Conservation (phyloP, 2,888 invertebrate genomes). For the Epistrophe eligans region DNA sequence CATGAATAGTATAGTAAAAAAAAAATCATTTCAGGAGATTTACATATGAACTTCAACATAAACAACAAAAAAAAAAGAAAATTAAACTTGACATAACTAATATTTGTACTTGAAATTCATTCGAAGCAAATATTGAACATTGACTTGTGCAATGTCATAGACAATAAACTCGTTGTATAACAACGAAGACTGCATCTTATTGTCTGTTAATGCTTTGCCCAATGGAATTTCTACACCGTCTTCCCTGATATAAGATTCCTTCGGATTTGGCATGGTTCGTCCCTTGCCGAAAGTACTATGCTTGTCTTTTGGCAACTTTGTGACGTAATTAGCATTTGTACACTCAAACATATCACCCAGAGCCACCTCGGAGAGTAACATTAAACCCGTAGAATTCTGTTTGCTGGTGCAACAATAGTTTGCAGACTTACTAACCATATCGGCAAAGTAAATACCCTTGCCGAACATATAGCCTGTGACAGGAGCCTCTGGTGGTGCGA, state of each 20-base stretch:
- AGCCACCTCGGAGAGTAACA: slow-evolving; percentile 97
- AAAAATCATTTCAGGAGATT: background rate
- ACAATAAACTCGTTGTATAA: slow-evolving; percentile 99
- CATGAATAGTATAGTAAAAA: background rate
- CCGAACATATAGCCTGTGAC: slow-evolving; percentile 99
- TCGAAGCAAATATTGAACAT: slow-evolving; percentile 94
- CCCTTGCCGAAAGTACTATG: slow-evolving; percentile 96
- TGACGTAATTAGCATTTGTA: slow-evolving; percentile 88
- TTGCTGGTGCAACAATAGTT: slow-evolving; percentile 95
- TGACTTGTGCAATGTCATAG: slow-evolving; percentile 97
- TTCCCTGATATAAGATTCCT: slow-evolving; percentile 84
- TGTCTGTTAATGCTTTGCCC: slow-evolving; percentile 86
- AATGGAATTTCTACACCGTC: slow-evolving; percentile 92
- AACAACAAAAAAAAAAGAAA: slow-evolving; percentile 18
- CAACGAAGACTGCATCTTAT: slow-evolving; percentile 85
- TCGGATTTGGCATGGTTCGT: slow-evolving; percentile 92
- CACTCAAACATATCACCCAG: slow-evolving; percentile 96
- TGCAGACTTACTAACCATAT: slow-evolving; percentile 99
- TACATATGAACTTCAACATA: background rate
- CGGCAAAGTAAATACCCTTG: slow-evolving; percentile 98
- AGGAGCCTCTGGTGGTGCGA: slow-evolving; percentile 99
- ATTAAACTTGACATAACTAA: slow-evolving; percentile 65
- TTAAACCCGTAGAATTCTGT: slow-evolving; percentile 89
- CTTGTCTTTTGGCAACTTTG: slow-evolving; percentile 91
- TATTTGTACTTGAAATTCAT: slow-evolving; percentile 93